Evolutionary conservation across 2,797 vertebrate species (phyloP), one percentile per base, ranked within the genome.

Genomic region (Glyptemys insculpta): DNA sequence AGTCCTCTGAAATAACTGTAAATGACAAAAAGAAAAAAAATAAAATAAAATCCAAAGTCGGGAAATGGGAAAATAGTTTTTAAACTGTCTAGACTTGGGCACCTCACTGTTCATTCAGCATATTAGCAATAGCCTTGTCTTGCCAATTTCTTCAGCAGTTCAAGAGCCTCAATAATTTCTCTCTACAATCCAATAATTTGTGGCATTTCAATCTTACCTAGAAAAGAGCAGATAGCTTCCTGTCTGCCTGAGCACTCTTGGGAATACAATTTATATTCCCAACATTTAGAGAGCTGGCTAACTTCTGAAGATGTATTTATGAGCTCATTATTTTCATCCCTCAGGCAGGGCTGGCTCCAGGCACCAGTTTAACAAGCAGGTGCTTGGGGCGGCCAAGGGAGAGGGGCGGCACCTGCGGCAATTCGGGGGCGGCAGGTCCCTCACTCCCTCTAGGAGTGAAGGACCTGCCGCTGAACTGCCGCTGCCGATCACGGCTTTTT

Each of bases 281-380:
- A 8, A 14, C 90, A 97, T 96, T 95, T 87, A 97, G 96, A 95
- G 80, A 79, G 54, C 88, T 97, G 83, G 89, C 94, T 96, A 92
- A 80, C 54, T 95, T 96, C 82, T 50, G 82, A 85, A 95, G 85
- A 79, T 90, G 12, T 94, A 96, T 98, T 98, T 98, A 97, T 96
- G 97, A 97, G 87, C 87, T 96, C 44, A 11, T 95, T 97, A 94
- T 91, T 98, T 97, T 96, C 87, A 91, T 95, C 90, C 92, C 12
- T 12, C 80, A 93, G 91, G 93, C 80, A 93, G 91, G 93, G 41
- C 41, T 5, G 41, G 41, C 41, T 41, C 41, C 41, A 41, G 41
- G 41, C 41, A 41, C 41, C 41, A 41, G 41, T 5, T 41, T 41
- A 41, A 41, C 41, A 41, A 41, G 41, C 41, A 41, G 41, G 41